Evolutionary conservation across 2,888 invertebrate genomes (phyloP), one percentile per base, ranked within the genome.

Genomic region (Agrotis segetum): DNA sequence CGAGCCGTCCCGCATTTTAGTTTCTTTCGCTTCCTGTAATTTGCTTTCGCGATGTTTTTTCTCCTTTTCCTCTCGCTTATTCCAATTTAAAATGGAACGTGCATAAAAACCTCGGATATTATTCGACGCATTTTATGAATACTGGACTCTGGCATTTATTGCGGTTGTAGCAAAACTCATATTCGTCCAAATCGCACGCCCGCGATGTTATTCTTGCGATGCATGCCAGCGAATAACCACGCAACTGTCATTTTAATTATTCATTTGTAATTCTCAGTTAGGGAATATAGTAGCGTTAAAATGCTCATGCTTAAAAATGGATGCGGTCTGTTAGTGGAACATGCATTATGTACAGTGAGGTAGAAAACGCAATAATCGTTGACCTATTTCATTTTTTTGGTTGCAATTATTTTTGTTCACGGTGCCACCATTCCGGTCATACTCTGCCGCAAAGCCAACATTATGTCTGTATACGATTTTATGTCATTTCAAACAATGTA

Each of bases 11-110:
- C 88, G 90, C 88, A 89, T 92, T 93, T 92, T 92, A 92, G 91
- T 91, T 91, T 92, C 91, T 90, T 92, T 92, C 88, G 89, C 89
- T 91, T 93, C 91, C 92, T 91, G 91, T 92, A 92, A 93, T 94
- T 93, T 91, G 92, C 90, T 92, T 91, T 92, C 84, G 87, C 83
- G 83, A 82, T 88, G 87, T 90, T 88, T 90, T 89, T 92, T 90
- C 84, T 85, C 81, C 85, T 90, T 91, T 90, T 91, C 87, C 85
- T 91, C 90, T 86, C 87, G 88, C 89, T 92, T 92, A 91, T 93
- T 92, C 89, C 88, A 92, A 89, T 92, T 92, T 92, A 88, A 91
- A 92, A 89, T 88, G 89, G 87, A 90, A 92, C 88, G 89, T 83
- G 89, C 88, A 88, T 89, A 88, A 90, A 88, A 89, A 86, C 81